Evolutionary conservation across 2,113 vertebrate genomes (phyloP).

Genomic region (Gymnobelideus leadbeateri): DNA sequence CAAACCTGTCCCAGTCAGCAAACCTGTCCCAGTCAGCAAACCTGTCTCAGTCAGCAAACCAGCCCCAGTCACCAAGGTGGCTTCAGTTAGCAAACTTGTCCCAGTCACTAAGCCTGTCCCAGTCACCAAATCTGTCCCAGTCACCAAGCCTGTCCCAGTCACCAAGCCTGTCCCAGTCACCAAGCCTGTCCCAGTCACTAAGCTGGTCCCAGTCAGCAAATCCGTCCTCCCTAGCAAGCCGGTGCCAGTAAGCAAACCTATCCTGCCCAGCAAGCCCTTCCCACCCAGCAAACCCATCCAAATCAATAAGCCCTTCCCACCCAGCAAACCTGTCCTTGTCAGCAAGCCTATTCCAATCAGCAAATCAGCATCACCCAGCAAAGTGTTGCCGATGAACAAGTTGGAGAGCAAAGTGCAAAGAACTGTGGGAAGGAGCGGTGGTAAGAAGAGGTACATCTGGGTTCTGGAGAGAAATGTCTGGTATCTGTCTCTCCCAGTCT

Average conservation of each 20-base stretch:
- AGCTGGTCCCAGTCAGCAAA: slow-evolving; percentile 79
- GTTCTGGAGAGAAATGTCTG: neutral
- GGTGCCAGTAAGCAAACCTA: slow-evolving; percentile 67
- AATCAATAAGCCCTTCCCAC: slow-evolving; percentile 68
- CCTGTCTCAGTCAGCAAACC: neutral
- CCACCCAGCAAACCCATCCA: slow-evolving; percentile 55
- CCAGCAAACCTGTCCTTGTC: slow-evolving; percentile 73
- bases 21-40: neutral
- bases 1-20: neutral
- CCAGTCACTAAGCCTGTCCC: slow-evolving; percentile 49
- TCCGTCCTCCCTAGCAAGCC: slow-evolving; percentile 64
- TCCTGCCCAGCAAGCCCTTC: slow-evolving; percentile 75
- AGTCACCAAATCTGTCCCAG: slow-evolving; percentile 45
- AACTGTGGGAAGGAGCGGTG: slow-evolving; percentile 85
- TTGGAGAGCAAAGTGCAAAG: slow-evolving; percentile 88
- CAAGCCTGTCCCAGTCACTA: slow-evolving; percentile 62
- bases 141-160: slow-evolving; percentile 69
- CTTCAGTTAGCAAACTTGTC: neutral
- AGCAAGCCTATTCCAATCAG: slow-evolving; percentile 73
- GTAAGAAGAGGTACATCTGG: slow-evolving; percentile 93
- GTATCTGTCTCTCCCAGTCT: neutral
- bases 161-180: slow-evolving; percentile 43
- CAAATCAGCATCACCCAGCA: slow-evolving; percentile 72
- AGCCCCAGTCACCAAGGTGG: slow-evolving; percentile 69
- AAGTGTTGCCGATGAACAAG: slow-evolving; percentile 74